phyloP scores from a whole-genome alignment of 2,113 vertebrate genomes.

The Phyllopteryx taeniolatus region DNA sequence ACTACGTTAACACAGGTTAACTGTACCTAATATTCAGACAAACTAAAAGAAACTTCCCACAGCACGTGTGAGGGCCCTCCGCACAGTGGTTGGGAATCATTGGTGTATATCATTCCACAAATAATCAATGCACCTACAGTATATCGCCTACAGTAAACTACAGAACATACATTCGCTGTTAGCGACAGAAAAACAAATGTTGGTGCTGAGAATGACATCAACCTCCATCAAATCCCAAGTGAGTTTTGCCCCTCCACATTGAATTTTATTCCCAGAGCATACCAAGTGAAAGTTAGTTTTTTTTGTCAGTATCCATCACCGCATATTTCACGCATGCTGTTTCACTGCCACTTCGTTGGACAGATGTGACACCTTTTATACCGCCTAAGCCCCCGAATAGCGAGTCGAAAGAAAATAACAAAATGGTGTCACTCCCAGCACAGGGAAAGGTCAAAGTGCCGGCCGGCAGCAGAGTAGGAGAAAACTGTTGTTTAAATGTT shows the following conservation, averaged over 20 bases:
- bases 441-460: constrained; percentile 12
- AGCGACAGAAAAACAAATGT: not conserved
- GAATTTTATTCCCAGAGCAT: constrained; percentile 12
- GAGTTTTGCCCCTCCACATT: not conserved
- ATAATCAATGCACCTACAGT: not conserved
- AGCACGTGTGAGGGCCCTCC: too few species aligned
- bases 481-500: not conserved
- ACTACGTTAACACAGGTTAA: too few species aligned
- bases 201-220: not conserved
- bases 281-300: constrained; percentile 11
- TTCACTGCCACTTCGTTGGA: constrained; percentile 21
- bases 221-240: constrained; percentile 9
- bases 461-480: not conserved
- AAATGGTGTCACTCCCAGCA: constrained; percentile 15
- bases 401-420: constrained; percentile 4
- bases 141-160: not conserved
- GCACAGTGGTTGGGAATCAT: too few species aligned
- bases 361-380: constrained; percentile 43
- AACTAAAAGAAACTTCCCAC: too few species aligned
- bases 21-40: too few species aligned
- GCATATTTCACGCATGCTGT: constrained; percentile 39
- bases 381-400: constrained; percentile 3
- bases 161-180: not conserved
- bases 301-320: constrained; percentile 37
- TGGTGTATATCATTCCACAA: too few species aligned